These are phyloP conservation scores for Pseudopipra pipra DNA, from an alignment of 2,113 vertebrate genomes.

Conservation along the genomic window DNA sequence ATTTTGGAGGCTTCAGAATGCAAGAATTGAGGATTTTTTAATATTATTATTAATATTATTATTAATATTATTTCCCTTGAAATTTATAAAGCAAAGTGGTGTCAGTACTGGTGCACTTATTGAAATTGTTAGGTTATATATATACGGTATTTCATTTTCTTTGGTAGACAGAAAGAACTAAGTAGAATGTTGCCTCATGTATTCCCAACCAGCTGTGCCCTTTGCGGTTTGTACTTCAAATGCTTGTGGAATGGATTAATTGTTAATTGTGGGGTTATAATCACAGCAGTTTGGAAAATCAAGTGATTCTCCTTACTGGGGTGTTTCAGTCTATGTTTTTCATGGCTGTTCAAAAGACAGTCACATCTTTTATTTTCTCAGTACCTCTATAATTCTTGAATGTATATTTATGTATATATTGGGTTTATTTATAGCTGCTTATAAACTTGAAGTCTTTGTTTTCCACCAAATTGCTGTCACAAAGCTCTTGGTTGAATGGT, in stretches of 20 bases:
- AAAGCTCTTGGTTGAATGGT: neutral
- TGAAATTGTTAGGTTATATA: neutral
- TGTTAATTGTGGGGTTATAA: neutral
- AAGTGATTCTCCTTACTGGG: neutral
- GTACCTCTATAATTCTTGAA: neutral
- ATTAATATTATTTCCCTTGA: neutral
- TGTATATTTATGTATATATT: neutral
- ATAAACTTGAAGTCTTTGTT: neutral
- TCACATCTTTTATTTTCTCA: neutral
- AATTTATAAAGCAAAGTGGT: neutral
- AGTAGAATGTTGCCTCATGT: neutral
- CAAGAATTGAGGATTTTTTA: neutral
- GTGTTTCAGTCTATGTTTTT: neutral
- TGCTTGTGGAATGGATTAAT: neutral
- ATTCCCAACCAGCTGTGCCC: neutral
- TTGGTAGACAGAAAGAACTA: neutral
- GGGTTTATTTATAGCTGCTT: neutral
- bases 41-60: neutral
- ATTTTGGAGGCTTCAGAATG: neutral
- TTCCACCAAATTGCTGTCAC: neutral
- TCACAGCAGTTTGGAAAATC: neutral
- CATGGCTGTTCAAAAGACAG: neutral
- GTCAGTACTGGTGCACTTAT: neutral
- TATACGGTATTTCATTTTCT: neutral
- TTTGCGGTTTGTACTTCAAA: neutral